Evolutionary conservation across 2,797 vertebrate species (phyloP).

Genomic region (Myiotriccus ornatus): DNA sequence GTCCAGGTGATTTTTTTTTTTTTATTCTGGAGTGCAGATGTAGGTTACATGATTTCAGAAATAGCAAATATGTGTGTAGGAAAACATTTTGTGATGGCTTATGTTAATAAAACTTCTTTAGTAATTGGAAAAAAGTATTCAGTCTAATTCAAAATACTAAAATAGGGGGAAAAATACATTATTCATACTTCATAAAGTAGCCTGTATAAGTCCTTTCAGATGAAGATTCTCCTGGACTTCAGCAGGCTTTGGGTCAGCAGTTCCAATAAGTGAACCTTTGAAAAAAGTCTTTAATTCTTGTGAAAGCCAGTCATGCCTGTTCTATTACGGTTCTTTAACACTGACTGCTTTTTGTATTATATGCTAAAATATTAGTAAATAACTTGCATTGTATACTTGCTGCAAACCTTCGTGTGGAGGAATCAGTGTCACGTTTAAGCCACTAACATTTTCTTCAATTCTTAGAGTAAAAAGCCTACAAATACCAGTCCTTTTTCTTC

Average conservation of each 20-base stretch:
- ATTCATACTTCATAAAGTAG: not conserved
- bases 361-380: not conserved
- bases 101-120: not conserved
- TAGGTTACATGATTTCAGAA: not conserved
- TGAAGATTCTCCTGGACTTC: not conserved
- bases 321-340: not conserved
- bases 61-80: not conserved
- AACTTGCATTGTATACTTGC: not conserved
- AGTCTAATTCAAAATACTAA: not conserved
- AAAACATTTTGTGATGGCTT: not conserved
- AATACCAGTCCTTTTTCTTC: not conserved
- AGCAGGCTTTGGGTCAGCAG: not conserved
- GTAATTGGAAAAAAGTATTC: not conserved
- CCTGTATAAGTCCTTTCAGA: not conserved
- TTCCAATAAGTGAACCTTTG: not conserved
- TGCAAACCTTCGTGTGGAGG: not conserved
- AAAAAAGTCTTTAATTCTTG: not conserved
- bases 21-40: not conserved
- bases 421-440: not conserved
- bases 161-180: rapidly evolving
- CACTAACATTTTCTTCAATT: not conserved
- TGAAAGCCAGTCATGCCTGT: not conserved
- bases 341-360: not conserved
- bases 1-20: not conserved
- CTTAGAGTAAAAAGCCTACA: not conserved